These are phyloP conservation scores for Serilophus lunatus DNA, from an alignment of 2,113 vertebrate genomes.

Conservation along the genomic window DNA sequence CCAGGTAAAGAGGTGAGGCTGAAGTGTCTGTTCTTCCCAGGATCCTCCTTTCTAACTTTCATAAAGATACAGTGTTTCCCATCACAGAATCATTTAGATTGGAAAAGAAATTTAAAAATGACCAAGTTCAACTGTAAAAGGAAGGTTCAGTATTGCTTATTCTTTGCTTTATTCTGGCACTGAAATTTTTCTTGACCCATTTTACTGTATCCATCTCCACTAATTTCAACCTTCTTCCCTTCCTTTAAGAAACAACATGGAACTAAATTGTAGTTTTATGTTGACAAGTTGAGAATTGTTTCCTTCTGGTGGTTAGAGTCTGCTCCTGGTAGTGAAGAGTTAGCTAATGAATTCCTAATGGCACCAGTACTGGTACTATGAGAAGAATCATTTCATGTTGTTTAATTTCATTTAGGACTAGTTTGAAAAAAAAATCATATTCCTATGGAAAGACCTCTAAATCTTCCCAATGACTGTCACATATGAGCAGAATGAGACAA, in stretches of 20 bases:
- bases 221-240: neutral
- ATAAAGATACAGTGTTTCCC: neutral
- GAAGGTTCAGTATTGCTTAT: neutral
- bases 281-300: neutral
- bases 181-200: neutral
- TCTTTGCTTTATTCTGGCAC: neutral
- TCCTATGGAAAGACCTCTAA: neutral
- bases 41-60: neutral
- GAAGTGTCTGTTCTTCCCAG: fast-evolving
- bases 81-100: neutral
- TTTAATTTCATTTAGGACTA: neutral
- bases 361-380: neutral
- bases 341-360: neutral
- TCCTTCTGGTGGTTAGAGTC: neutral
- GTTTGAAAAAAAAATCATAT: neutral
- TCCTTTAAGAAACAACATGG: neutral
- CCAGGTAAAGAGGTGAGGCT: neutral
- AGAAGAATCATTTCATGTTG: neutral
- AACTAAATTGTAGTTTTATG: neutral
- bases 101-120: neutral
- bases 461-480: neutral
- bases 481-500: neutral
- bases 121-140: neutral
- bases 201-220: neutral
- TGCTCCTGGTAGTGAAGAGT: neutral